phyloP scores from a whole-genome alignment of 23 tunicate species.

The Corella eumyota region DNA sequence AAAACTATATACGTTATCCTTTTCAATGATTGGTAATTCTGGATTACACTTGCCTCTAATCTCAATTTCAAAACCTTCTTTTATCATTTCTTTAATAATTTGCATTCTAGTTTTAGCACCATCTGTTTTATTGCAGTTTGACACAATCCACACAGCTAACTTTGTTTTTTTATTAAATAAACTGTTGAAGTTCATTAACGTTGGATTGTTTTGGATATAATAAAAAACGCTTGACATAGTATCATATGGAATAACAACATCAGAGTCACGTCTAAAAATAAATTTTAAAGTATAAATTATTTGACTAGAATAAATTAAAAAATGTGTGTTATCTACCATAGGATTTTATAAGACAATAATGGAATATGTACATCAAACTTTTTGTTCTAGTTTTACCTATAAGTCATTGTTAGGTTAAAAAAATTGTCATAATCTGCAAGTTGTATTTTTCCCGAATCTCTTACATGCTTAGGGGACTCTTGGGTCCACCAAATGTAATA shows the following conservation, averaged over 20 bases:
- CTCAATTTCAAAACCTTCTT: not conserved
- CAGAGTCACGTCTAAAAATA: no score
- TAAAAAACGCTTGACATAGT: no score
- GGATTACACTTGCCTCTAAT: not conserved
- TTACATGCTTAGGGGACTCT: not conserved
- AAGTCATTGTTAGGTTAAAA: slow-evolving; percentile 3
- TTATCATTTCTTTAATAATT: not conserved
- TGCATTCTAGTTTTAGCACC: not conserved
- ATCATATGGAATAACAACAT: not conserved
- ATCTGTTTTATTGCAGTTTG: not conserved
- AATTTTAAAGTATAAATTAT: no score
- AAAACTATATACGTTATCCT: not conserved
- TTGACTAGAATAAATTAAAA: no score
- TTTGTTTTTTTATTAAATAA: no score
- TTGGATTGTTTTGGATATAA: no score
- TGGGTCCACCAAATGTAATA: not conserved
- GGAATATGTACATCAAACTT: no score
- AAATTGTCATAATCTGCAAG: not conserved
- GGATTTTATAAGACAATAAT: no score
- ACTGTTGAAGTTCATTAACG: no score
- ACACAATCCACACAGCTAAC: slow-evolving; percentile 4
- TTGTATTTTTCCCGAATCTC: no score
- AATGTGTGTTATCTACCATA: no score
- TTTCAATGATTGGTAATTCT: not conserved
- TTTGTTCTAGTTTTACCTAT: no score